phyloP scores from a whole-genome alignment of 2,797 vertebrate genomes.

The Sebastes taczanowskii region DNA sequence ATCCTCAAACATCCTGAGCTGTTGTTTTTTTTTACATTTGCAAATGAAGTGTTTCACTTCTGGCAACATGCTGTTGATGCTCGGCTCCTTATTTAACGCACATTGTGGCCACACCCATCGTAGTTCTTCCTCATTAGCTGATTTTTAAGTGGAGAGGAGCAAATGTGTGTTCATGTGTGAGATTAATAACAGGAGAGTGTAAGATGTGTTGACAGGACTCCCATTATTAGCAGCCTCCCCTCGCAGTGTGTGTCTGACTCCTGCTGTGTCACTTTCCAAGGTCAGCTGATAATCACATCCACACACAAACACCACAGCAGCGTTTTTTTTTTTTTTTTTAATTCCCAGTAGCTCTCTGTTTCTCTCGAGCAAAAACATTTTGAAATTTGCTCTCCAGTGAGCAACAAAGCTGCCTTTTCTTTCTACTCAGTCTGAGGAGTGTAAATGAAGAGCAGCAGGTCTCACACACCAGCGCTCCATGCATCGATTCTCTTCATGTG shows the following conservation, averaged over 20 bases:
- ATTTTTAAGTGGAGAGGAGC: conserved; percentile 3
- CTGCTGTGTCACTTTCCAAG: conserved; percentile 33
- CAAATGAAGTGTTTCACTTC: neutral
- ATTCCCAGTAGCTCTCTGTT: neutral
- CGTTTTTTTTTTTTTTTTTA: neutral
- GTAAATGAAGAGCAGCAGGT: conserved; percentile 31
- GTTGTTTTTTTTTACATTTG: neutral
- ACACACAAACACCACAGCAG: neutral
- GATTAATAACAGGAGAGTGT: conserved; percentile 16
- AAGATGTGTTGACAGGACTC: conserved; percentile 50
- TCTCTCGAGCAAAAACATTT: neutral
- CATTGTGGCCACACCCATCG: neutral
- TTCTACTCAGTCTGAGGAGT: neutral
- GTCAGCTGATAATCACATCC: conserved; percentile 32
- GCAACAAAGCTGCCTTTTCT: neutral
- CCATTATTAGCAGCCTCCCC: conserved; percentile 44
- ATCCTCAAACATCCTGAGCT: neutral
- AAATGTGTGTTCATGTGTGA: conserved; percentile 9
- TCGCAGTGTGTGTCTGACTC: conserved; percentile 30
- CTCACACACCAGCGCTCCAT: conserved; percentile 17
- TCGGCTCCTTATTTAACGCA: neutral
- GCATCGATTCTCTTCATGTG: conserved; percentile 44
- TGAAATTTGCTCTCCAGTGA: conserved; percentile 10
- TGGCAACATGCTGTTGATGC: neutral
- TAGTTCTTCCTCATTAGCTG: neutral